phyloP scores from a whole-genome alignment of 2,797 vertebrate species.

The Leucoraja ocellata region DNA sequence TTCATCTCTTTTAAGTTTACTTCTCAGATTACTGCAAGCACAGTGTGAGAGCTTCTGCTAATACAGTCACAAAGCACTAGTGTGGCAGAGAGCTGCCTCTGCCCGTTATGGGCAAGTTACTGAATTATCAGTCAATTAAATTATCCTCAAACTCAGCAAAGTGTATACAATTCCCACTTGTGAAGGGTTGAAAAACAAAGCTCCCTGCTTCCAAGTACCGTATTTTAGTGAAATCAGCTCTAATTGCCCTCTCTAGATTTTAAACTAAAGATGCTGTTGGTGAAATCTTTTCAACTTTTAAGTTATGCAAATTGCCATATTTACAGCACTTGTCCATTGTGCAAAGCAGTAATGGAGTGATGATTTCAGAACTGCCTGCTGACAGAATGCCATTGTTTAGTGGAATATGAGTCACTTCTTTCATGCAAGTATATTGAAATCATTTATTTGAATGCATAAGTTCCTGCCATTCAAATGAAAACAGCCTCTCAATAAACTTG shows the following conservation, averaged over 20 bases:
- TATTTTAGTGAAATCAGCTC: conserved; percentile 18
- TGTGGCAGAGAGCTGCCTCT: neutral
- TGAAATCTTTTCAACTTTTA: conserved; percentile 28
- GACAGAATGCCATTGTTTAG: neutral
- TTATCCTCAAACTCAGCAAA: neutral
- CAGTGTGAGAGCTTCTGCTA: conserved; percentile 21
- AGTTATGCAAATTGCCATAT: conserved; percentile 28
- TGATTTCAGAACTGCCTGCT: neutral
- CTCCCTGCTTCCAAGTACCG: neutral
- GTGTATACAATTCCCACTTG: neutral
- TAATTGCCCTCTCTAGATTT: conserved; percentile 28
- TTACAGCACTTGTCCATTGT: conserved; percentile 22
- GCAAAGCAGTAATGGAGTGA: neutral
- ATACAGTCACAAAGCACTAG: neutral
- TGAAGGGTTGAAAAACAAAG: neutral
- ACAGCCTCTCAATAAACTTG: neutral
- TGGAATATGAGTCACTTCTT: conserved; percentile 21
- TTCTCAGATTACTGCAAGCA: conserved; percentile 16
- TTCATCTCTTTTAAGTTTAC: conserved; percentile 18
- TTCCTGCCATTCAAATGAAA: neutral
- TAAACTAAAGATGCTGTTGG: neutral
- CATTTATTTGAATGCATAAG: neutral
- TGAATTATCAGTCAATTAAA: conserved; percentile 23
- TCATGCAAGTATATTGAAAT: conserved; percentile 19
- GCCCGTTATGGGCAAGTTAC: conserved; percentile 6